Evolutionary conservation across 2,888 invertebrate species (phyloP), one percentile per base, ranked within the genome.

Genomic region (Mythimna lalbum): DNA sequence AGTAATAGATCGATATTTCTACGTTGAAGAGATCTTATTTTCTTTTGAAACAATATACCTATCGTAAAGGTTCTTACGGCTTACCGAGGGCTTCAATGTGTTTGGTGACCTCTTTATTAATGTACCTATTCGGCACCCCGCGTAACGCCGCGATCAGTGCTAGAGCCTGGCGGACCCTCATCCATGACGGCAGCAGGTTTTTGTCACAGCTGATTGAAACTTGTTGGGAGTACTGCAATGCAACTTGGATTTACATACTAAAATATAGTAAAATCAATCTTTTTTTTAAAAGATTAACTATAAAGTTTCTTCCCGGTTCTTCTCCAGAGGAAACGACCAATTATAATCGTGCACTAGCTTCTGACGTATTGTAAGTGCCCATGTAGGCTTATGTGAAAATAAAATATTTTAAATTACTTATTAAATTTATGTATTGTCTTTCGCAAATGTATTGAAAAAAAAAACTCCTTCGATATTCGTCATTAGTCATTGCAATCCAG

Each of bases 31-130:
- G 12, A 14, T 39, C 12, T 39, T 14, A 39, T 39, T 39, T n/a
- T n/a, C n/a, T n/a, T n/a, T n/a, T n/a, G n/a, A n/a, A n/a, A n/a
- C n/a, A n/a, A n/a, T n/a, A n/a, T n/a, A n/a, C n/a, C n/a, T n/a
- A n/a, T n/a, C n/a, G n/a, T n/a, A 39, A 39, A 39, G 39, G 14
- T 39, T 39, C 14, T 39, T 39, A 4, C 6, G 2, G 61, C 73
- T 47, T 59, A 94, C 95, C 93, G 19, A 95, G 86, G 4, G 93
- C 92, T 0, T 92, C 86, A 10, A 95, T 87, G 62, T 89, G 88
- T 53, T 89, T 89, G 7, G 66, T 76, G 4, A 93, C 83, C 66
- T 94, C 93, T 0, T 70, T 39, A 4, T 75, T 61, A 9, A 90
- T 78, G 55, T 88, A 31, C 0, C 65, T 21, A 7, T 56, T 47